These are phyloP conservation scores for Thryonomys swinderianus DNA, from an alignment of 2,113 vertebrate genomes.

Conservation along the genomic window DNA sequence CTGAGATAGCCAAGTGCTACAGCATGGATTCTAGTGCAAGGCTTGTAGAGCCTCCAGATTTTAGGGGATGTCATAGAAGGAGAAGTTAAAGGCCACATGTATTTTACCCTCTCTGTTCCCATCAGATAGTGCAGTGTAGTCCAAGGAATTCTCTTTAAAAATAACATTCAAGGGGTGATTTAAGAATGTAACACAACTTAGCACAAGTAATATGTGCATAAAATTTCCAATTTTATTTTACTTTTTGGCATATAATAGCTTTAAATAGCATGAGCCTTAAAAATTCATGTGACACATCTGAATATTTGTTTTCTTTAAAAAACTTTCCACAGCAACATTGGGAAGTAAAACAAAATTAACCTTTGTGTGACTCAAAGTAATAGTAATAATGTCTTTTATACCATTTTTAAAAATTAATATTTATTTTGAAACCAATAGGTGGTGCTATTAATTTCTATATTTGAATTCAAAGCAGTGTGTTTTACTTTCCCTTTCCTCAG, in stretches of 20 bases:
- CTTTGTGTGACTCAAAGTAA: slow-evolving; percentile 10
- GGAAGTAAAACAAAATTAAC: slow-evolving; percentile 36
- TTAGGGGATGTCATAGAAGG: background rate
- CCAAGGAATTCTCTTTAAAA: background rate
- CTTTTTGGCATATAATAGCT: background rate
- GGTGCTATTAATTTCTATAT: slow-evolving; percentile 81
- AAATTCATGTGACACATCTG: background rate
- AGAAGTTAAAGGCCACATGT: background rate
- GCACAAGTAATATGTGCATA: background rate
- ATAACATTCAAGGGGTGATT: background rate
- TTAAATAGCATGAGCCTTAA: slow-evolving; percentile 28
- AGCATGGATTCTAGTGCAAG: background rate
- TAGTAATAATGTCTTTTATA: slow-evolving; percentile 11
- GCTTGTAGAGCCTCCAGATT: background rate
- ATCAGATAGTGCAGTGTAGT: background rate
- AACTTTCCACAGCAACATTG: slow-evolving; percentile 20
- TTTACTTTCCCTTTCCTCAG: slow-evolving; percentile 44
- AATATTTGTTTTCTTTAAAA: slow-evolving; percentile 40
- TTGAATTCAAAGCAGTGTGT: slow-evolving; percentile 61
- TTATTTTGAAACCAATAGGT: slow-evolving; percentile 82
- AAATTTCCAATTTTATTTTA: slow-evolving; percentile 26
- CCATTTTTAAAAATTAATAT: slow-evolving; percentile 41
- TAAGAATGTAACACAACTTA: background rate
- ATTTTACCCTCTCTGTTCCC: background rate
- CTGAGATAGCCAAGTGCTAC: background rate